Conservation (phyloP, 2,888 invertebrate species). For the Tromatobia lineatoria region DNA sequence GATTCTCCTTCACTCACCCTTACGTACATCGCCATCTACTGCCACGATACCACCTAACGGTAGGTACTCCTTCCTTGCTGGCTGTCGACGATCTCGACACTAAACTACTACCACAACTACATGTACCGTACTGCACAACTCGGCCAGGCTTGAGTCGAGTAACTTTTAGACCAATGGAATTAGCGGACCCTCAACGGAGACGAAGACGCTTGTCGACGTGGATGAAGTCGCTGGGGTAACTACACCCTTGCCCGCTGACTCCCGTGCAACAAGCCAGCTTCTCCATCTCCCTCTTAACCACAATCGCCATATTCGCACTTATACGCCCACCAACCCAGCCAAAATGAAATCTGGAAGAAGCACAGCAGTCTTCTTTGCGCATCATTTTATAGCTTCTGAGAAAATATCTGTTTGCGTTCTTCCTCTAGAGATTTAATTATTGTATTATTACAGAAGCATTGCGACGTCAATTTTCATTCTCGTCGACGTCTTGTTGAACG, state of each 20-base stretch:
- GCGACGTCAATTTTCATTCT: constrained; percentile 1
- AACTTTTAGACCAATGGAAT: constrained; percentile 78
- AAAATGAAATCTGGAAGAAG: not conserved
- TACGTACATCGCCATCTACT: constrained; percentile 31
- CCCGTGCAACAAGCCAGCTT: constrained; percentile 48
- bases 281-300: constrained; percentile 35
- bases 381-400: not conserved
- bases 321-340: constrained; percentile 10
- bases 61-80: constrained; percentile 40
- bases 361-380: not conserved
- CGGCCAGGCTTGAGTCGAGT: constrained; percentile 55
- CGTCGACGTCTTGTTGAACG: not conserved
- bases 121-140: constrained; percentile 17
- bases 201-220: constrained; percentile 60
- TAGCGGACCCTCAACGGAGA: constrained; percentile 73
- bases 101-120: constrained; percentile 44
- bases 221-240: constrained; percentile 52
- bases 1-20: constrained; percentile 40
- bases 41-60: constrained; percentile 23
- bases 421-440: constrained; percentile 40
- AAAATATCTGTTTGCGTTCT: not conserved
- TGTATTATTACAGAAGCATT: constrained; percentile 1
- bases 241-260: constrained; percentile 43
- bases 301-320: constrained; percentile 60
- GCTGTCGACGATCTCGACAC: constrained; percentile 57